phyloP scores from a whole-genome alignment of 2,888 invertebrate species.

The Idaea biselata region DNA sequence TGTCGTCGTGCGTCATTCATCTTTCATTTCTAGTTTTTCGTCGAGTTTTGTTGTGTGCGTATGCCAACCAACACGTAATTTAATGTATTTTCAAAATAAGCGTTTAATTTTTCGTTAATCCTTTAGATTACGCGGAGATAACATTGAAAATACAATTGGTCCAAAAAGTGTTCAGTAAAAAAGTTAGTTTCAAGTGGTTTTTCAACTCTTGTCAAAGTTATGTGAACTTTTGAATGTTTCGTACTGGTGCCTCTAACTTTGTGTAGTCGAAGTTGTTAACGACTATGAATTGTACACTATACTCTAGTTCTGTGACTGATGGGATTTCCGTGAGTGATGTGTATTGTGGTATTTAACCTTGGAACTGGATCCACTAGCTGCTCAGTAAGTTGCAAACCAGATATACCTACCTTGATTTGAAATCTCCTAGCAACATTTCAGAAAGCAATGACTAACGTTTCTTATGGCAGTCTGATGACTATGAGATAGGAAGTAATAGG shows the following conservation, averaged over 20 bases:
- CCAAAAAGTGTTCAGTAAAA: neutral
- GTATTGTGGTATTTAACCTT: neutral
- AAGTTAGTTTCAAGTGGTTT: slow-evolving; percentile 5
- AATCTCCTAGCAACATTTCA: neutral
- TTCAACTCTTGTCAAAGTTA: slow-evolving; percentile 24
- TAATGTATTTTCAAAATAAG: neutral
- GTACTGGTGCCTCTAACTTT: slow-evolving; percentile 19
- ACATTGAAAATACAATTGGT: neutral
- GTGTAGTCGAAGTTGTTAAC: slow-evolving; percentile 24
- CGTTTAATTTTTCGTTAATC: neutral
- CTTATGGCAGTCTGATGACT: neutral
- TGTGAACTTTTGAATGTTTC: slow-evolving; percentile 38
- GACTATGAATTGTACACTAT: slow-evolving; percentile 6
- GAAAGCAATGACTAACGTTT: neutral
- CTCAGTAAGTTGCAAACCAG: neutral
- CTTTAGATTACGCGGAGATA: neutral
- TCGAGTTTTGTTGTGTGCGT: neutral
- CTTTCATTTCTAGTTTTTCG: slow-evolving; percentile 1
- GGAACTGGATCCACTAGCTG: neutral
- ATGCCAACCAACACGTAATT: neutral
- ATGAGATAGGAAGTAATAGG: neutral
- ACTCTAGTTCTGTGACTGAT: slow-evolving; percentile 23
- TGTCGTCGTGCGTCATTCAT: slow-evolving; percentile 6
- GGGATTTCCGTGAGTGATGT: slow-evolving; percentile 13
- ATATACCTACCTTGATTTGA: neutral